Conservation (phyloP, 2,888 invertebrate species). For the Orchestes rusci region DNA sequence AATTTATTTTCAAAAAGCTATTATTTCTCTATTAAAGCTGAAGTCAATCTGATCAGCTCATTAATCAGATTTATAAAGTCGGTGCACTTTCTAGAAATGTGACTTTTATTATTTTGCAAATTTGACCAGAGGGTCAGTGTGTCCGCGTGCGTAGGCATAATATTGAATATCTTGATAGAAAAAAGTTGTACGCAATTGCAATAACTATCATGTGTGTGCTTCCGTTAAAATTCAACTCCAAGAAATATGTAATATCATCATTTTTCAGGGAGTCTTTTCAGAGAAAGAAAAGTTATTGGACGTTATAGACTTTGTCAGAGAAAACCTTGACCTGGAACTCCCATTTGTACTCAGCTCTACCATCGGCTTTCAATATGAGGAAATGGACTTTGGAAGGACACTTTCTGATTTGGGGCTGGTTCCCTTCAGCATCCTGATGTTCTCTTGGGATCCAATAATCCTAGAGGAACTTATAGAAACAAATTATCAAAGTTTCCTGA, state of each 20-base stretch:
- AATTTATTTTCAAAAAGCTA: too few species aligned
- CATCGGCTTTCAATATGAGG: conserved; percentile 58
- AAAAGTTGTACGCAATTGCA: too few species aligned
- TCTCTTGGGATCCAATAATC: conserved; percentile 58
- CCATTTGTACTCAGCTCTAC: conserved; percentile 66
- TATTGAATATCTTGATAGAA: too few species aligned
- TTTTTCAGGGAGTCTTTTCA: conserved; percentile 76
- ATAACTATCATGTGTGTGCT: too few species aligned
- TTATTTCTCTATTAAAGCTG: too few species aligned
- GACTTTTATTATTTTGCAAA: too few species aligned
- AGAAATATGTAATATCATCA: neutral
- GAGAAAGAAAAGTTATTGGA: conserved; percentile 70
- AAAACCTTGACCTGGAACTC: conserved; percentile 61
- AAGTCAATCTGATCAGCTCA: too few species aligned
- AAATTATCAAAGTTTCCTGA: conserved; percentile 58
- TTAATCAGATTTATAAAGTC: too few species aligned
- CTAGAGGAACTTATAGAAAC: conserved; percentile 49
- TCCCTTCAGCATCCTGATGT: conserved; percentile 74
- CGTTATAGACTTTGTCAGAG: conserved; percentile 72
- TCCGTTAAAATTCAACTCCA: too few species aligned
- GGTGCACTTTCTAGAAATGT: too few species aligned
- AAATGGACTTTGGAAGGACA: conserved; percentile 62
- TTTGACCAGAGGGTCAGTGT: too few species aligned
- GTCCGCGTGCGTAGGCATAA: too few species aligned
- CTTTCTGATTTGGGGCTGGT: conserved; percentile 73